Conservation (phyloP, 2,113 vertebrate genomes). For the Euleptes europaea region DNA sequence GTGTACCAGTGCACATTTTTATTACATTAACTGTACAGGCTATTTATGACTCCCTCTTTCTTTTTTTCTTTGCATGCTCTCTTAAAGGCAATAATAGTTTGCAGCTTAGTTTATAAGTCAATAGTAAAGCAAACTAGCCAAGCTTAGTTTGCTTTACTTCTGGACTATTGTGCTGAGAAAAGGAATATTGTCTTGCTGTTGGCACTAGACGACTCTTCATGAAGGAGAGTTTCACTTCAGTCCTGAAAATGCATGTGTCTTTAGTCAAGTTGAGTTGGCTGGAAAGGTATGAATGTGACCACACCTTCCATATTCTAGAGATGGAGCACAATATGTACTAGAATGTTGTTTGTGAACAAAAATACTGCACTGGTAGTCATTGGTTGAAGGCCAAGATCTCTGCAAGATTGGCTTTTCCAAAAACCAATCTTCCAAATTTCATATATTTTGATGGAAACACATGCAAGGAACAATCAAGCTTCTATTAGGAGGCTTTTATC, state of each 20-base stretch:
- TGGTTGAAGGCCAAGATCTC: neutral
- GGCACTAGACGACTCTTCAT: neutral
- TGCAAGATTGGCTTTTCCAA: neutral
- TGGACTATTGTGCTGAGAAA: neutral
- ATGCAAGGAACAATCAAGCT: neutral
- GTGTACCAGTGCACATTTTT: too few species aligned
- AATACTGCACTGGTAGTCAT: too few species aligned
- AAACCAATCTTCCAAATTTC: neutral
- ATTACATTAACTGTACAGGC: too few species aligned
- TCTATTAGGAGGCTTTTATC: slow-evolving; percentile 11
- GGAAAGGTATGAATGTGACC: neutral
- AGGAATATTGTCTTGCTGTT: neutral
- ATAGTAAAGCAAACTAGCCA: neutral
- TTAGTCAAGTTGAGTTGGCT: neutral
- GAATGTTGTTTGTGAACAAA: neutral
- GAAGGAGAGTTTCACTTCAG: neutral
- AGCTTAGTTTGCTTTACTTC: too few species aligned
- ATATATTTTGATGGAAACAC: neutral
- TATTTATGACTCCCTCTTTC: too few species aligned
- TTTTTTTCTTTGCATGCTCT: neutral
- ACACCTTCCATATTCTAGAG: neutral
- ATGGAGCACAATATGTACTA: neutral
- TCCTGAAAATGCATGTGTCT: neutral
- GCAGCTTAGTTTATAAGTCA: neutral
- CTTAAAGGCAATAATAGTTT: neutral